These are phyloP conservation scores for Bubo blakistoni DNA, from an alignment of 2,113 vertebrate species.

Conservation along the genomic window DNA sequence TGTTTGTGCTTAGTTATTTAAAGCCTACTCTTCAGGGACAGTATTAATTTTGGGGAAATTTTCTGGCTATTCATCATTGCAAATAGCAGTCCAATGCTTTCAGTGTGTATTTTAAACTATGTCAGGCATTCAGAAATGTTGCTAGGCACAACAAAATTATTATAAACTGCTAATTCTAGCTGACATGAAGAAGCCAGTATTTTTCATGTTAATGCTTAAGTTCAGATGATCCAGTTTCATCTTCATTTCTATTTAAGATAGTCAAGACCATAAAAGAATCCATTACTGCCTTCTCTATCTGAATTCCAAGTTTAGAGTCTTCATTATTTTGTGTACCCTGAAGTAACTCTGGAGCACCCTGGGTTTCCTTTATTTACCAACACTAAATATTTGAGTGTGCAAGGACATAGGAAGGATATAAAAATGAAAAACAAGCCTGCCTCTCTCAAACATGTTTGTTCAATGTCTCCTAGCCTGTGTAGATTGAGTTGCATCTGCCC, in stretches of 20 bases:
- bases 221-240: background rate
- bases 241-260: background rate
- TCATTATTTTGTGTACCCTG: background rate
- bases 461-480: background rate
- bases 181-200: background rate
- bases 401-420: background rate
- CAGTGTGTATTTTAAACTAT: background rate
- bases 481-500: background rate
- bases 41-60: background rate
- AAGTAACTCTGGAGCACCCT: background rate
- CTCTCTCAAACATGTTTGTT: background rate
- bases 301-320: background rate
- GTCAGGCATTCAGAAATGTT: background rate
- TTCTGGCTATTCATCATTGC: background rate
- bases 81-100: background rate
- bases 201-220: background rate
- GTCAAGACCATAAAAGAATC: background rate
- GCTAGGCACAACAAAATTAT: background rate
- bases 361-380: background rate
- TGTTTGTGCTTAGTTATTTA: constrained; percentile 1
- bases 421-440: background rate
- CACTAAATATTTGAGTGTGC: background rate
- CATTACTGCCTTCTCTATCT: background rate
- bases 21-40: background rate
- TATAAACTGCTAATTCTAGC: background rate